Conservation (phyloP, 37 sponge, comb jelly and placozoan genomes). For the Beroe ovata region DNA sequence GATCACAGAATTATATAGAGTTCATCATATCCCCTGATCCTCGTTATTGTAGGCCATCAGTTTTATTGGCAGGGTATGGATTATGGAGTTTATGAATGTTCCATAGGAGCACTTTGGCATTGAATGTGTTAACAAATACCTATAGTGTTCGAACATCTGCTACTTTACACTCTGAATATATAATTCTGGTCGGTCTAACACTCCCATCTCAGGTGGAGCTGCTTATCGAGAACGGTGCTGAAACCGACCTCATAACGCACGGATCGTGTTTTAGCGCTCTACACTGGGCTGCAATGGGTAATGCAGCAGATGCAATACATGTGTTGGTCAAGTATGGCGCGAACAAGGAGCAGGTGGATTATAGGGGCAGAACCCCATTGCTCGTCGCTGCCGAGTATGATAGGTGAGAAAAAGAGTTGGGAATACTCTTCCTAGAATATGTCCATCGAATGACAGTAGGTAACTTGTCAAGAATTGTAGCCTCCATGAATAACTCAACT, state of each 20-base stretch:
- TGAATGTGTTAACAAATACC: not conserved
- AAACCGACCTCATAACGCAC: conserved; percentile 6
- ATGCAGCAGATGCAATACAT: conserved; percentile 15
- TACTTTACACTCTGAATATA: not conserved
- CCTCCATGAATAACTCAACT: too few species aligned
- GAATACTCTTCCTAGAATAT: too few species aligned
- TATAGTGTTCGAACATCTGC: not conserved
- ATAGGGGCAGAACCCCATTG: conserved; percentile 35
- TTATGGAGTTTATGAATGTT: too few species aligned
- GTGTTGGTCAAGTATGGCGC: not conserved
- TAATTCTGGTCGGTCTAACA: not conserved
- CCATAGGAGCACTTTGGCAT: too few species aligned
- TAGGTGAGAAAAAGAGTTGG: too few species aligned
- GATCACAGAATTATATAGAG: too few species aligned
- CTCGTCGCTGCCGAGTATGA: conserved; percentile 51
- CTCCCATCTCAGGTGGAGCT: conserved; percentile 1
- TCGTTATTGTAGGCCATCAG: too few species aligned
- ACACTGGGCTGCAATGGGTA: conserved; percentile 55
- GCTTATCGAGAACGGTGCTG: conserved; percentile 18
- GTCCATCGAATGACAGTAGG: too few species aligned
- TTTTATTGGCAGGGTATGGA: too few species aligned
- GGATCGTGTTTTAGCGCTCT: conserved; percentile 37
- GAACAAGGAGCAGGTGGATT: conserved; percentile 7
- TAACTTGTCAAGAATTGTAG: too few species aligned
- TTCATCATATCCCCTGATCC: too few species aligned